Conservation (phyloP, 2,888 invertebrate species). For the Amblyjoppa fuscipennis region DNA sequence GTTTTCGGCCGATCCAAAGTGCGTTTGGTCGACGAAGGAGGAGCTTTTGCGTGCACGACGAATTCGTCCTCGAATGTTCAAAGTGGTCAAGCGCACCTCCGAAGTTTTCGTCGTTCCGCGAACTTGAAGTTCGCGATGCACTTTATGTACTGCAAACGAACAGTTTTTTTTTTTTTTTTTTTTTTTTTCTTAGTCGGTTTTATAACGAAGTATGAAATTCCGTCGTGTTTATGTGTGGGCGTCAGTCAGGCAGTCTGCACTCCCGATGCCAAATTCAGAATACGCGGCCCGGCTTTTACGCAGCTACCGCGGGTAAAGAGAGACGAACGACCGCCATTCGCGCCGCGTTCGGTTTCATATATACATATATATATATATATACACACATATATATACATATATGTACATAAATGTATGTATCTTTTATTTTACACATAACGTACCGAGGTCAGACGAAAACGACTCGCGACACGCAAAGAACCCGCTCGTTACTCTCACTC, state of each 20-base stretch:
- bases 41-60: neutral
- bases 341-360: constrained; percentile 25
- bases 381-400: constrained; percentile 19
- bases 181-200: too few species aligned
- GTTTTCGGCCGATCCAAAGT: neutral
- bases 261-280: constrained; percentile 62
- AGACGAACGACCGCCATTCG: constrained; percentile 50
- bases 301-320: constrained; percentile 57
- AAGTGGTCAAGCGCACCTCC: neutral
- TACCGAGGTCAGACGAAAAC: constrained; percentile 63
- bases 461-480: constrained; percentile 59
- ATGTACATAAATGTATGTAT: constrained; percentile 21
- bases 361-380: constrained; percentile 20
- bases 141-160: neutral
- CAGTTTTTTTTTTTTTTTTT: too few species aligned
- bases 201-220: too few species aligned
- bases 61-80: neutral
- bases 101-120: neutral
- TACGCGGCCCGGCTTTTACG: constrained; percentile 64
- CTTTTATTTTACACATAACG: constrained; percentile 23
- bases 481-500: constrained; percentile 32
- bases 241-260: constrained; percentile 19
- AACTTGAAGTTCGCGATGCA: neutral
- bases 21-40: neutral
- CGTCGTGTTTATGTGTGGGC: constrained; percentile 24